A percentile compares a stretch with the other conserved stretches of the same genome.
These are phyloP conservation scores for Unio delphinus DNA, from an alignment of 2,888 invertebrate genomes.

Conservation along the genomic window DNA sequence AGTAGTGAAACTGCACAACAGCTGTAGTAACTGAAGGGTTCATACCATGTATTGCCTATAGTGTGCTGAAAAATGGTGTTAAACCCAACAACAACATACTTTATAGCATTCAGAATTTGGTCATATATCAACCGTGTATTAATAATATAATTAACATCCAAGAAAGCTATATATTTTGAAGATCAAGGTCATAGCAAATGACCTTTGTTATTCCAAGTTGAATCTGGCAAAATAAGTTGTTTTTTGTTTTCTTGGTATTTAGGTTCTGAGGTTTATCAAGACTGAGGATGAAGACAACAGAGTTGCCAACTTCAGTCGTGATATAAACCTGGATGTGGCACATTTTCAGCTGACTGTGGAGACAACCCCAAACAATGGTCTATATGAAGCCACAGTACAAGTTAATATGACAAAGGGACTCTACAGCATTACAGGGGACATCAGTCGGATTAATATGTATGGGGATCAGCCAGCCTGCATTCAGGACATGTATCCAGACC, in stretches of 20 bases:
- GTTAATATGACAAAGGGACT: constrained; percentile 33
- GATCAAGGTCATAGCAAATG: background rate
- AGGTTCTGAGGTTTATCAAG: constrained; percentile 53
- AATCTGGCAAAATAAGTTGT: background rate
- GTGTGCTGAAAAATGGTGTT: no score
- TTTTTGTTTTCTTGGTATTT: background rate
- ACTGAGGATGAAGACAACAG: constrained; percentile 47
- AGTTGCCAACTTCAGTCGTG: constrained; percentile 46
- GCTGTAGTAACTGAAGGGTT: no score
- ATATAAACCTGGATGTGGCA: constrained; percentile 44
- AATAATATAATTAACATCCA: no score
- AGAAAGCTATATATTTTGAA: background rate
- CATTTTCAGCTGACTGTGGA: constrained; percentile 53
- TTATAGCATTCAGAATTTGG: no score
- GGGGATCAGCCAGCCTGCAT: constrained; percentile 59
- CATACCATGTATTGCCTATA: no score
- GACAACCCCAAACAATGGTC: constrained; percentile 51
- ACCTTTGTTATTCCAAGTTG: background rate
- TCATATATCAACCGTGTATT: no score
- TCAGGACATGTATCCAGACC: constrained; percentile 48
- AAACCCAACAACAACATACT: no score
- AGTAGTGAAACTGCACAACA: no score
- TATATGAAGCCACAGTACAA: constrained; percentile 60
- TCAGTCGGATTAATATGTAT: constrained; percentile 60
- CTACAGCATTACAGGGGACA: constrained; percentile 34